phyloP scores from a whole-genome alignment of 2,888 invertebrate genomes.

The Noctua janthina region DNA sequence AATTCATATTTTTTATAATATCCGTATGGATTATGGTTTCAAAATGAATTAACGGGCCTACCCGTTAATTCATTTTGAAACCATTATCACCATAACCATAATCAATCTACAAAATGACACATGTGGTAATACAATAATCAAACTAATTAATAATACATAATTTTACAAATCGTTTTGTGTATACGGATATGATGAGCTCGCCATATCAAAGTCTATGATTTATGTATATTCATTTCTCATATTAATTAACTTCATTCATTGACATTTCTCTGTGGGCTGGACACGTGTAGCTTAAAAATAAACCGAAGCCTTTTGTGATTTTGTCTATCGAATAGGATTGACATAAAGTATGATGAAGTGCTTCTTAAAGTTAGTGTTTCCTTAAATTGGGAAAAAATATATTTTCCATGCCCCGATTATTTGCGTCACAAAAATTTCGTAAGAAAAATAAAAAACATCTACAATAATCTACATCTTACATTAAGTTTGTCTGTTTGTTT shows the following conservation, averaged over 20 bases:
- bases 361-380: background rate
- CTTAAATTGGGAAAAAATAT: background rate
- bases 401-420: background rate
- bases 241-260: background rate
- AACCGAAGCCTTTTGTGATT: background rate
- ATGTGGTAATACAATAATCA: background rate
- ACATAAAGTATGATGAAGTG: background rate
- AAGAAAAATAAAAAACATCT: background rate
- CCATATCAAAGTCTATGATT: background rate
- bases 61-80: too few relatives aligned
- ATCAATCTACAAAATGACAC: background rate
- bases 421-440: background rate
- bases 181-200: background rate
- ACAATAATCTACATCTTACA: background rate
- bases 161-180: background rate
- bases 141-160: background rate
- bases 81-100: too few relatives aligned
- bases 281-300: conserved; percentile 3
- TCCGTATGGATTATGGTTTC: background rate
- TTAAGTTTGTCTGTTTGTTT: background rate
- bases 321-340: background rate
- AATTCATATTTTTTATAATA: background rate
- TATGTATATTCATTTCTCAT: background rate
- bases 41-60: background rate
- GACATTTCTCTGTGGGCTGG: background rate